These are phyloP conservation scores for Prunella fulvescens DNA, from an alignment of 2,113 vertebrate genomes.

Conservation along the genomic window DNA sequence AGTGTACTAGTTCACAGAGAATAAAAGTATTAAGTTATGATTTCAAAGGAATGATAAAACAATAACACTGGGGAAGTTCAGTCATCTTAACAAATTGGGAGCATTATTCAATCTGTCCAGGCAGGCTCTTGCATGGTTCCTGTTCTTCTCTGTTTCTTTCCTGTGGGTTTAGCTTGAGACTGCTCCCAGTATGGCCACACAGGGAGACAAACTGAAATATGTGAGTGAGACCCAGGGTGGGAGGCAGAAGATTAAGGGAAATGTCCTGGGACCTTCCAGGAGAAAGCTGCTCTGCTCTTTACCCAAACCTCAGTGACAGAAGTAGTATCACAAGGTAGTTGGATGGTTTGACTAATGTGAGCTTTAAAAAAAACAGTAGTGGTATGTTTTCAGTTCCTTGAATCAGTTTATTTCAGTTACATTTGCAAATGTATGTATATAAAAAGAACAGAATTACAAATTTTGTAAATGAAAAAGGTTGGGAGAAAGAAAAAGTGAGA, in stretches of 20 bases:
- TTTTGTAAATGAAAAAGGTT: not conserved
- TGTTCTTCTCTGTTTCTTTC: conserved; percentile 42
- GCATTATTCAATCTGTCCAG: conserved; percentile 34
- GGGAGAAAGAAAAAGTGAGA: not conserved
- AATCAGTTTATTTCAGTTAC: not conserved
- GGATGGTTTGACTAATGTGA: not conserved
- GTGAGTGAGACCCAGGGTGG: not conserved
- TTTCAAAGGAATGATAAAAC: conserved; percentile 25
- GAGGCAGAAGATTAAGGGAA: conserved; percentile 17
- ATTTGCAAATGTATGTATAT: not conserved
- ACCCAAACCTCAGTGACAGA: not conserved
- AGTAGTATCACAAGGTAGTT: not conserved
- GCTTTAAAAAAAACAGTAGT: not conserved
- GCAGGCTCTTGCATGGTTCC: not conserved
- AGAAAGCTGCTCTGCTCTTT: not conserved
- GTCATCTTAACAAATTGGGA: conserved; percentile 23
- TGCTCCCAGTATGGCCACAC: conserved; percentile 29
- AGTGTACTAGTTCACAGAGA: not conserved
- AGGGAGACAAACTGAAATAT: conserved; percentile 34
- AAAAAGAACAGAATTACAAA: not conserved
- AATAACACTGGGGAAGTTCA: not conserved
- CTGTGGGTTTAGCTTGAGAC: conserved; percentile 27
- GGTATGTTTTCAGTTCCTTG: not conserved
- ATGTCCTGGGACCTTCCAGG: not conserved
- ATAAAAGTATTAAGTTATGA: conserved; percentile 4